Evolutionary conservation across 2,113 vertebrate species (phyloP), one percentile per base, ranked within the genome.

Genomic region (Cyprinodon tularosa): DNA sequence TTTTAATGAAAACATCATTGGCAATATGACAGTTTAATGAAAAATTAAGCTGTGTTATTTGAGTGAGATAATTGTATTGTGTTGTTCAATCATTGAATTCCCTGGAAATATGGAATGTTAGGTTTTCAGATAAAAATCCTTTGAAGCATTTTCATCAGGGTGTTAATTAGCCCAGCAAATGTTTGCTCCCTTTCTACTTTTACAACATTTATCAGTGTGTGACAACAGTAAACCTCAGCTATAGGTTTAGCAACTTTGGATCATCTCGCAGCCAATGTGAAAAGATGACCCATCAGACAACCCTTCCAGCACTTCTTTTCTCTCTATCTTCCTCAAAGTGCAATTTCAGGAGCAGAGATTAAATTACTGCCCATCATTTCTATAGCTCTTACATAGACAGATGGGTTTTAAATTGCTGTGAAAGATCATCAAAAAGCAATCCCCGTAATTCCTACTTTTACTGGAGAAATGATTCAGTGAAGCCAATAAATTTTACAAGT

Each of bases 371-470:
- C 74, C 1, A 66, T 76, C 80, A 61, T 84, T 75, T 71, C 67
- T 68, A 57, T 70, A 61, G 81, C 80, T 86, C 76, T 75, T 72
- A 82, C 76, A 71, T 15, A 80, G 83, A 89, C 72, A 67, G 75
- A 86, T 84, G 59, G 78, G 66, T 85, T 90, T 87, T 82, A 86
- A 90, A 86, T 89, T 83, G 80, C 77, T 45, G 75, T 37, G 40
- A 84, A 86, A 85, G 82, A 85, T 86, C 77, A 77, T 84, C 85
- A 82, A 83, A 84, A 82, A 68, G 66, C 0, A 2, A 77, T 86
- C 68, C 67, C 53, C 70, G 82, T 74, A 80, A 84, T 84, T 89
- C 74, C 61, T 67, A 76, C 80, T 86, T 87, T 83, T 72, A 80
- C 78, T 60, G 78, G 44, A 79, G 74, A 81, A 77, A 85, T 76